phyloP scores from a whole-genome alignment of 2,888 invertebrate genomes.

The Coenonympha arcania region DNA sequence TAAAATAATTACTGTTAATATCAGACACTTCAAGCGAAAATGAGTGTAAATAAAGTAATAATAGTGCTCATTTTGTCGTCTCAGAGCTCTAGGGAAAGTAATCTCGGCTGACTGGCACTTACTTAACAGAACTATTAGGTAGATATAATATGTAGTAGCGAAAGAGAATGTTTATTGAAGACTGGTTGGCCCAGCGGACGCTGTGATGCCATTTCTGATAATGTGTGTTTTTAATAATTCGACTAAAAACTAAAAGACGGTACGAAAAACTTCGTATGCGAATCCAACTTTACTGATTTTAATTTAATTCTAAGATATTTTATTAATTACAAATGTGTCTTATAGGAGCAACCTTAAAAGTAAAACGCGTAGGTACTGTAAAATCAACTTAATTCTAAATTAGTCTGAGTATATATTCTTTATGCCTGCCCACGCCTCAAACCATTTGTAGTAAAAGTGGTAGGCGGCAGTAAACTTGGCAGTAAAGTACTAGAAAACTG shows the following conservation, averaged over 20 bases:
- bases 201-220: too few relatives aligned
- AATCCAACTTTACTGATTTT: too few relatives aligned
- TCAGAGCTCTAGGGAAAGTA: constrained; percentile 41
- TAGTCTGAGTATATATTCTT: background rate
- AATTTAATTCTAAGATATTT: background rate
- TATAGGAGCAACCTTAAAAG: background rate
- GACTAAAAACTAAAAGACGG: too few relatives aligned
- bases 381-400: too few relatives aligned
- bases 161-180: too few relatives aligned
- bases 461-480: constrained; percentile 1
- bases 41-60: constrained; percentile 43
- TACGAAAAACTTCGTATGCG: too few relatives aligned
- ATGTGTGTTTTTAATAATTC: too few relatives aligned
- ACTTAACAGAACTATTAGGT: too few relatives aligned
- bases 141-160: too few relatives aligned
- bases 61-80: constrained; percentile 46
- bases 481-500: background rate
- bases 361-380: too few relatives aligned
- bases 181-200: too few relatives aligned
- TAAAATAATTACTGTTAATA: constrained; percentile 33
- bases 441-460: constrained; percentile 9
- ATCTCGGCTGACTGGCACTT: constrained; percentile 38
- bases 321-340: background rate
- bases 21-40: constrained; percentile 26
- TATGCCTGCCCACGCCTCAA: background rate